Percentiles rank a stretch among this genome's conserved stretches.
phyloP scores from a whole-genome alignment of 1,140 invertebrate genomes.

The Philopotamus ludificatus region DNA sequence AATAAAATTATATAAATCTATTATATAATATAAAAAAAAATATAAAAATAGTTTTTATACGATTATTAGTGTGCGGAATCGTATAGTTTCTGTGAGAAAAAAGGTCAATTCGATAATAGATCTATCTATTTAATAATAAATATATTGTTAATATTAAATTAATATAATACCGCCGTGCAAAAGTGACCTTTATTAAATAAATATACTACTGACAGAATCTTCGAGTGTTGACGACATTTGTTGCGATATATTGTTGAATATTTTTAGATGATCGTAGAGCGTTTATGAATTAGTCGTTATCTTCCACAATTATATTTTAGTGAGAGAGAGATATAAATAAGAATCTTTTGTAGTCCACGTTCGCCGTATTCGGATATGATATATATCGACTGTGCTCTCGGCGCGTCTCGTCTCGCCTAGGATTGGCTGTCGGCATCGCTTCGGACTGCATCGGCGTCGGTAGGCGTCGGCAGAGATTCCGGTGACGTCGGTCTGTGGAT shows the following conservation, averaged over 20 bases:
- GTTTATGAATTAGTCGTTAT: constrained; percentile 10
- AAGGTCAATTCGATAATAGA: constrained; percentile 22
- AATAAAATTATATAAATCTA: constrained; percentile 10
- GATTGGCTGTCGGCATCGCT: too few species aligned
- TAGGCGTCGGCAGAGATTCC: background rate
- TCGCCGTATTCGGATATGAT: background rate
- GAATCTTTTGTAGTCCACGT: constrained; percentile 10
- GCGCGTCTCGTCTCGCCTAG: too few species aligned
- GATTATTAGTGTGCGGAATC: constrained; percentile 1
- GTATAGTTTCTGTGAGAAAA: constrained; percentile 21
- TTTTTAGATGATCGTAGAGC: constrained; percentile 26
- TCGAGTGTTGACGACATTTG: too few species aligned
- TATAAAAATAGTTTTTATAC: constrained; percentile 22
- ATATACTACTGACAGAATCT: constrained; percentile 1
- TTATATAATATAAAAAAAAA: background rate
- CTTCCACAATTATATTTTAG: constrained; percentile 6
- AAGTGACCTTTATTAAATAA: constrained; percentile 18
- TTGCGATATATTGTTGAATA: constrained; percentile 16
- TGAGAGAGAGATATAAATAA: background rate
- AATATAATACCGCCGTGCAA: too few species aligned
- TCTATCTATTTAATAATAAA: constrained; percentile 16
- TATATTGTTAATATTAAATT: constrained; percentile 17
- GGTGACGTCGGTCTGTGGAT: background rate
- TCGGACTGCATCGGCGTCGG: background rate
- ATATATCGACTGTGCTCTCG: background rate